Evolutionary conservation across 2,797 vertebrate species (phyloP).

Genomic region (Hypotaenidia philippensis): DNA sequence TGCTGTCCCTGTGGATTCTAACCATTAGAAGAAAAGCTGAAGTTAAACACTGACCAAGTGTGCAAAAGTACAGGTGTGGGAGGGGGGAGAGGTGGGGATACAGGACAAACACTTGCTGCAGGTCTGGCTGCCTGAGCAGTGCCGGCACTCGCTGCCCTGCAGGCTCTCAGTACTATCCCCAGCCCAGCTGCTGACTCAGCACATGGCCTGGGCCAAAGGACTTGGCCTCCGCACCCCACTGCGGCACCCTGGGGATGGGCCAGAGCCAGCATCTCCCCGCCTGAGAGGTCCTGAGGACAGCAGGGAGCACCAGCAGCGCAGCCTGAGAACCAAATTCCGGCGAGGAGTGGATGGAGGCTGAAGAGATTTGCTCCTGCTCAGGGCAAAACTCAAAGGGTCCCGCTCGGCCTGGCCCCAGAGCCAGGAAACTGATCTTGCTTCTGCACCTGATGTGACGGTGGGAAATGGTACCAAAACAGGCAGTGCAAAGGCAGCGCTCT

Average conservation of each 20-base stretch:
- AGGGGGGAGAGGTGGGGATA: background rate
- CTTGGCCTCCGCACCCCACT: rapidly evolving
- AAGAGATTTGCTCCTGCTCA: background rate
- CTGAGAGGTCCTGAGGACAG: rapidly evolving
- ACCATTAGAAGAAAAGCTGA: background rate
- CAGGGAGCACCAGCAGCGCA: background rate
- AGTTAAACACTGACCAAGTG: background rate
- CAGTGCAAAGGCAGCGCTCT: background rate
- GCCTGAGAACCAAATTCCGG: background rate
- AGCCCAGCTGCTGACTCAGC: background rate
- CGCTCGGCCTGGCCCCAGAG: background rate
- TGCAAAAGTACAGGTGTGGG: background rate
- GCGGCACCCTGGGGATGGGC: background rate
- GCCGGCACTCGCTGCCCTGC: rapidly evolving
- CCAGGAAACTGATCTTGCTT: background rate
- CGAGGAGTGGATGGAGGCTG: background rate
- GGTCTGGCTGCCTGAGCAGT: background rate
- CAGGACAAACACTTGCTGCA: background rate
- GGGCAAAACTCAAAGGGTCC: background rate
- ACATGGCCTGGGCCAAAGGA: background rate
- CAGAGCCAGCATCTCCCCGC: background rate
- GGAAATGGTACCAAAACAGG: background rate
- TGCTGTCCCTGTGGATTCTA: background rate
- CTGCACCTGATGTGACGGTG: background rate
- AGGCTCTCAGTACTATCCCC: background rate